A percentile compares a stretch with the other conserved stretches of the same genome.
Evolutionary conservation across 2,888 invertebrate genomes (phyloP).

Genomic region (Eilema griseolum): DNA sequence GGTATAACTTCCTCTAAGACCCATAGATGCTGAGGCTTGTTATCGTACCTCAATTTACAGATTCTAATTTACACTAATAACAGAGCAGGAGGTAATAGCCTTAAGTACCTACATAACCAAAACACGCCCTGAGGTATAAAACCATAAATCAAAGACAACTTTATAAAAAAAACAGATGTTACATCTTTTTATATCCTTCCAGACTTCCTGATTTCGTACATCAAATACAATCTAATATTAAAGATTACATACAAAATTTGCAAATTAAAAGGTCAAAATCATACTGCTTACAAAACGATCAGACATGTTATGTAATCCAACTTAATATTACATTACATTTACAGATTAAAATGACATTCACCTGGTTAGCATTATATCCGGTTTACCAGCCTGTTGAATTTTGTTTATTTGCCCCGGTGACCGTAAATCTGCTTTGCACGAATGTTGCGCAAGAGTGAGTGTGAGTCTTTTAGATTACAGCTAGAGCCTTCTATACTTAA

Average conservation of each 20-base stretch:
- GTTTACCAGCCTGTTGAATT: slow-evolving; percentile 10
- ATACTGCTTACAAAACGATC: slow-evolving; percentile 29
- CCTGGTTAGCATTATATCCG: slow-evolving; percentile 36
- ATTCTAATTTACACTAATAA: background rate
- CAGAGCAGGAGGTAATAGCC: no score
- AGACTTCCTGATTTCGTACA: slow-evolving; percentile 23
- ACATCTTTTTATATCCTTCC: background rate
- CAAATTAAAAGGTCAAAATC: slow-evolving; percentile 37
- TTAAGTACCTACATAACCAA: background rate
- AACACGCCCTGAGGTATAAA: background rate
- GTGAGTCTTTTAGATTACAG: slow-evolving; percentile 37
- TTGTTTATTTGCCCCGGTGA: slow-evolving; percentile 43
- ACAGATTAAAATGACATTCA: slow-evolving; percentile 35
- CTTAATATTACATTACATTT: slow-evolving; percentile 25
- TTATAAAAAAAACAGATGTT: background rate
- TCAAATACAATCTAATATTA: slow-evolving; percentile 15
- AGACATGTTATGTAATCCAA: slow-evolving; percentile 37
- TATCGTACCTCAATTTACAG: background rate
- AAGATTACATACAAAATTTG: slow-evolving; percentile 22
- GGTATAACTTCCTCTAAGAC: no score
- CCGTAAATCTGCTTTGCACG: slow-evolving; percentile 40
- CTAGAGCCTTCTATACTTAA: slow-evolving; percentile 10
- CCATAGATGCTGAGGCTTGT: background rate
- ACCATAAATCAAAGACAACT: background rate
- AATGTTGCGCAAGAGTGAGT: slow-evolving; percentile 33